Conservation (phyloP, 2,113 vertebrate genomes). For the Chaetops frenatus region DNA sequence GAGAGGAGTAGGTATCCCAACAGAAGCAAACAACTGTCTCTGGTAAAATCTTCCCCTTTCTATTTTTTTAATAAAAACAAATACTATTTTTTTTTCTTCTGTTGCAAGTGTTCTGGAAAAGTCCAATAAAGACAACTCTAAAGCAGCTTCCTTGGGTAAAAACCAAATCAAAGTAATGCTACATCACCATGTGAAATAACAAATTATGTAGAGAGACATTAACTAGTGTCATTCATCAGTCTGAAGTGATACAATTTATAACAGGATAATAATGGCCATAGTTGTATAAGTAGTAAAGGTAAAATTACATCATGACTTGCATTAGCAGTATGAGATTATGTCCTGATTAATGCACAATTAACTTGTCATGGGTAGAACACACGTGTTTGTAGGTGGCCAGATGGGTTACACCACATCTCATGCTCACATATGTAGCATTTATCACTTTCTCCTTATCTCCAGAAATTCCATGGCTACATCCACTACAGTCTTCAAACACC, state of each 20-base stretch:
- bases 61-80: background rate
- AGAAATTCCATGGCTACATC: background rate
- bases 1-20: background rate
- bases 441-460: conserved; percentile 8
- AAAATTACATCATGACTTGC: conserved; percentile 61
- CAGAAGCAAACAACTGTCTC: background rate
- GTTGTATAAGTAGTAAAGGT: conserved; percentile 37
- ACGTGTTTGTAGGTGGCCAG: conserved; percentile 39
- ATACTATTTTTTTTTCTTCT: background rate
- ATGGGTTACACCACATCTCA: conserved; percentile 3
- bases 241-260: conserved; percentile 50
- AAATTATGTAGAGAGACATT: conserved; percentile 8
- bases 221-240: conserved; percentile 30
- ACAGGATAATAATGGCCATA: conserved; percentile 24
- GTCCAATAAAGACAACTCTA: background rate
- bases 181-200: conserved; percentile 17
- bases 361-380: conserved; percentile 27
- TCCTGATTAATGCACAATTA: conserved; percentile 66
- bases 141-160: background rate
- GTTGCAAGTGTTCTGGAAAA: background rate
- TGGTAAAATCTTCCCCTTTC: background rate
- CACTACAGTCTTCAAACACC: background rate
- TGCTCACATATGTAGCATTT: background rate
- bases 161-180: background rate
- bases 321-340: conserved; percentile 53